Evolutionary conservation across 2,888 invertebrate genomes (phyloP).

Genomic region (Volucella inflata): DNA sequence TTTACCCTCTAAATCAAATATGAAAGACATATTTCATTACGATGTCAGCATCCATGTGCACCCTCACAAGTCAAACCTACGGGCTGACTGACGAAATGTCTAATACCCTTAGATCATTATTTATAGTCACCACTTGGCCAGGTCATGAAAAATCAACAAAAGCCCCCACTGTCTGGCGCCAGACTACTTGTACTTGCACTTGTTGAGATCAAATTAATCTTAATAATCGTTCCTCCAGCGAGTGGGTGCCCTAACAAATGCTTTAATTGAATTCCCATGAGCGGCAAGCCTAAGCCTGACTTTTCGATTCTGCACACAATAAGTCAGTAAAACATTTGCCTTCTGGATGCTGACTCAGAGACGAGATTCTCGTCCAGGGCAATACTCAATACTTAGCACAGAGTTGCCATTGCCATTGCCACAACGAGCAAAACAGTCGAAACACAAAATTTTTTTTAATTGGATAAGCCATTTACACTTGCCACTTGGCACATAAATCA

Average conservation of each 20-base stretch:
- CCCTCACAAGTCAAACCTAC: background rate
- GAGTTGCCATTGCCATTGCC: background rate
- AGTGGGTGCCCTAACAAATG: constrained; percentile 65
- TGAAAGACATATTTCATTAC: no score
- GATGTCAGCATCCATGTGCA: no score
- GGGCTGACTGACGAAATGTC: background rate
- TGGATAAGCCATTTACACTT: constrained; percentile 75
- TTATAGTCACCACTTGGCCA: background rate
- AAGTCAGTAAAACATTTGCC: constrained; percentile 34
- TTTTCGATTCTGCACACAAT: constrained; percentile 28
- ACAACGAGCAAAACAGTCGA: constrained; percentile 16
- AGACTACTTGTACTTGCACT: constrained; percentile 66
- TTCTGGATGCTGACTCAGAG: constrained; percentile 52
- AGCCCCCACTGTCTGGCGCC: constrained; percentile 55
- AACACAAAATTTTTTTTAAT: constrained; percentile 72
- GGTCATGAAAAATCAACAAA: constrained; percentile 19
- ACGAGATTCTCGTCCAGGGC: constrained; percentile 19
- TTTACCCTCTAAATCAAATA: no score
- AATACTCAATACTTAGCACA: background rate
- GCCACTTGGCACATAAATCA: constrained; percentile 74
- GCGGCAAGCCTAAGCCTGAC: constrained; percentile 34
- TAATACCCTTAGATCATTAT: background rate
- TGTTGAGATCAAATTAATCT: constrained; percentile 74
- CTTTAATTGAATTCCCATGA: constrained; percentile 73
- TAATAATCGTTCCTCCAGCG: constrained; percentile 60